Conservation (phyloP, 37 sponge, comb jelly and placozoan genomes). For the Tethya wilhelma region DNA sequence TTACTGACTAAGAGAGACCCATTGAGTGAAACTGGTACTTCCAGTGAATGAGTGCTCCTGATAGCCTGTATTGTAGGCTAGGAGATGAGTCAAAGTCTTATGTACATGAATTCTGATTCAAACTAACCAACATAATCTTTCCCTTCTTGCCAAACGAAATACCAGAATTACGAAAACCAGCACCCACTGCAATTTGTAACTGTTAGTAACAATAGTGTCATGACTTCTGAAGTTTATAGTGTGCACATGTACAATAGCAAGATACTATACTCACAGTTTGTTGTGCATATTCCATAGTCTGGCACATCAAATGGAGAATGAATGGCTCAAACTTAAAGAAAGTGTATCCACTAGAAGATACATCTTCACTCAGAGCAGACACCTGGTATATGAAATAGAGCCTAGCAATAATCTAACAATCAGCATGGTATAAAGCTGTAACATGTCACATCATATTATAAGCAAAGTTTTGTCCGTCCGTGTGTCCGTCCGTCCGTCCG, state of each 20-base stretch:
- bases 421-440: not conserved
- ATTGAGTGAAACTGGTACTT: conserved; percentile 69
- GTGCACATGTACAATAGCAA: too few species aligned
- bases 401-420: not conserved
- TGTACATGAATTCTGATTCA: too few species aligned
- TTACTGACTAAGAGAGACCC: conserved; percentile 55
- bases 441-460: too few species aligned
- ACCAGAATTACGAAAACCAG: conserved; percentile 93
- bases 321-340: conserved; percentile 94
- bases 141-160: conserved; percentile 72
- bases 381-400: too few species aligned
- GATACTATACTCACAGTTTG: conserved; percentile 33
- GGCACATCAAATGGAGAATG: conserved; percentile 82
- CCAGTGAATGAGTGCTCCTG: conserved; percentile 75
- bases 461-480: too few species aligned
- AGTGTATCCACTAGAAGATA: conserved; percentile 49
- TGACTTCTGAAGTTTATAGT: not conserved
- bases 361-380: too few species aligned
- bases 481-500: too few species aligned
- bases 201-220: conserved; percentile 10
- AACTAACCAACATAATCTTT: conserved; percentile 73
- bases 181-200: conserved; percentile 66
- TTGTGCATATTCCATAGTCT: conserved; percentile 56
- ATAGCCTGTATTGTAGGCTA: conserved; percentile 89
- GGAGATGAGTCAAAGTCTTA: not conserved